Conservation (phyloP, 92 coral and sea anemone species). For the Diadumene lineata region DNA sequence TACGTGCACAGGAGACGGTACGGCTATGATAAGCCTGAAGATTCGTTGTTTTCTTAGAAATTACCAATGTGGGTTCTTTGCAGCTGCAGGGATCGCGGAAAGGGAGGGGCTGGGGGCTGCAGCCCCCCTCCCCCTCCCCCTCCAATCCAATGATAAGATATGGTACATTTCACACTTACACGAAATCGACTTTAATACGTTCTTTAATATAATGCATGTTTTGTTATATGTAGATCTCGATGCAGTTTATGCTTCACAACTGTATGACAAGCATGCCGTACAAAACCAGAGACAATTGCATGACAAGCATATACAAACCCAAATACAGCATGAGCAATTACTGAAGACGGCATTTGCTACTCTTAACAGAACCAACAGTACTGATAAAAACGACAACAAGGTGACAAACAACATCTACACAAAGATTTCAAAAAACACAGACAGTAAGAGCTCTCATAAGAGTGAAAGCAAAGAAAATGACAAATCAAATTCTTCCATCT, state of each 20-base stretch:
- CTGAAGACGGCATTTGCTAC: neutral
- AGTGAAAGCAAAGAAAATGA: neutral
- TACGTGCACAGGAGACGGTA: too few species aligned
- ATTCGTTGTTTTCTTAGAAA: too few species aligned
- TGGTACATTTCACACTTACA: neutral
- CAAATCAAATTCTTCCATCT: neutral
- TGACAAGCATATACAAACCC: neutral
- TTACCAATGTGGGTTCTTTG: too few species aligned
- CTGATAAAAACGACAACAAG: neutral
- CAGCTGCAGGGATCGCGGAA: too few species aligned
- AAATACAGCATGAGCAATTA: neutral
- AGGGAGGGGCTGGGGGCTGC: too few species aligned
- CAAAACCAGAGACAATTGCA: too few species aligned
- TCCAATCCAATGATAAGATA: too few species aligned
- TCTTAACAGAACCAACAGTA: conserved; percentile 4
- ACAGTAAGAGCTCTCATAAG: neutral
- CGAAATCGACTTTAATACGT: neutral
- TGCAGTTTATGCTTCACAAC: neutral
- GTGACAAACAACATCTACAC: neutral
- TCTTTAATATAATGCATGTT: conserved; percentile 2
- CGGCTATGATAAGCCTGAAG: too few species aligned
- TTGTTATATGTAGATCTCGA: neutral
- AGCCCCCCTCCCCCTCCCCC: too few species aligned
- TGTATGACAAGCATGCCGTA: conserved; percentile 13
- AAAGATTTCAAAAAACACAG: conserved; percentile 1